Percentiles rank a stretch among this genome's conserved stretches.
Conservation (phyloP, 2,113 vertebrate species). For the Orientallactaga bullata region DNA sequence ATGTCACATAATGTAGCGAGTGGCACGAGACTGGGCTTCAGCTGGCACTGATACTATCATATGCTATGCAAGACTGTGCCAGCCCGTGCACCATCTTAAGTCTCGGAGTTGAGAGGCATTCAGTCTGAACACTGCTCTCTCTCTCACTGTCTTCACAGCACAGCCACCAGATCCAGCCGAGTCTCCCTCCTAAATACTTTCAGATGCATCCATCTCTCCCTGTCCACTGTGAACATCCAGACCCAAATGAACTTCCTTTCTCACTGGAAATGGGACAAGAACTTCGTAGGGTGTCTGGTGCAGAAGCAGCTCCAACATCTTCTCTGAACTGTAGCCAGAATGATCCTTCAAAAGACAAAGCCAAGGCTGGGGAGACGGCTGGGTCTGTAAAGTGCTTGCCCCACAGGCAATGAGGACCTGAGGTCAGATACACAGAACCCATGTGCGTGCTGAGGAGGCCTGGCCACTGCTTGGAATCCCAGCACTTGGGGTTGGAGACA, state of each 20-base stretch:
- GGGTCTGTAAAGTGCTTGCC: too few relatives aligned
- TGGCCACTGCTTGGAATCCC: too few relatives aligned
- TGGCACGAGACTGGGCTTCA: neutral
- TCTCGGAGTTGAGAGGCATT: neutral
- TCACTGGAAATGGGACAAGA: rapidly evolving
- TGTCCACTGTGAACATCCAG: too few relatives aligned
- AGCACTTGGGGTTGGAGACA: too few relatives aligned
- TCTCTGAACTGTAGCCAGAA: neutral
- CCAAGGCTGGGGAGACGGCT: too few relatives aligned
- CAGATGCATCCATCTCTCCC: too few relatives aligned
- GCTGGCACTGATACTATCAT: neutral
- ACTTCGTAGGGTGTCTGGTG: neutral
- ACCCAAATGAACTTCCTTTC: neutral
- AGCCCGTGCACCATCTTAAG: neutral
- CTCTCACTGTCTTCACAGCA: neutral
- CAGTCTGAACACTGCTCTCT: neutral
- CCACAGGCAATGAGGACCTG: too few relatives aligned
- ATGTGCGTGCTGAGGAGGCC: too few relatives aligned
- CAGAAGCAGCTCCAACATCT: neutral
- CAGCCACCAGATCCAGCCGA: neutral
- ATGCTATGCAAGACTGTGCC: neutral
- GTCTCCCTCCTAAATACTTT: neutral
- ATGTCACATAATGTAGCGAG: neutral
- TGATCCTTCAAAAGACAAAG: neutral
- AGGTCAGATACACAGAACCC: too few relatives aligned